phyloP scores from a whole-genome alignment of 2,797 vertebrate genomes.

The Pachyuromys duprasi region DNA sequence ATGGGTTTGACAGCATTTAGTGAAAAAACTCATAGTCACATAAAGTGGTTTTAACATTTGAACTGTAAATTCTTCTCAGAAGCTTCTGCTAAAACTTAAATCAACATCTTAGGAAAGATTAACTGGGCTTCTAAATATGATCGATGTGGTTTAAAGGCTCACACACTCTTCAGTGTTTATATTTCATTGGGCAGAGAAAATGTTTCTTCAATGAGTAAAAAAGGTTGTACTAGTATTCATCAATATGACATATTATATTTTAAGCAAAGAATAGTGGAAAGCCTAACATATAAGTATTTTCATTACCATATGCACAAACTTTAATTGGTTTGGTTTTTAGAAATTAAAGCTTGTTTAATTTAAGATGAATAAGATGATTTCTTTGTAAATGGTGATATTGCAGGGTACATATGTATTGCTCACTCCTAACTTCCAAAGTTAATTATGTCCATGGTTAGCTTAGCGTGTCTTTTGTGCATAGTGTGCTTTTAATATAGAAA shows the following conservation, averaged over 20 bases:
- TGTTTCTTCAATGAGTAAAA: background rate
- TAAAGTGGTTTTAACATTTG: background rate
- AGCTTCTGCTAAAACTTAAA: background rate
- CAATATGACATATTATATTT: background rate
- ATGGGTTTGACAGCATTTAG: background rate
- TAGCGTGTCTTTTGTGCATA: background rate
- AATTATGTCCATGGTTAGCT: background rate
- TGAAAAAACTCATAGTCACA: background rate
- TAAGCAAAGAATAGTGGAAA: background rate
- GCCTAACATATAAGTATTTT: constrained; percentile 5
- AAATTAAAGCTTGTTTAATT: background rate
- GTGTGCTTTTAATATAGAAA: constrained; percentile 6
- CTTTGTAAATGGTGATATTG: constrained; percentile 29
- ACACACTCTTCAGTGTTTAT: background rate
- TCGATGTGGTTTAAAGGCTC: background rate
- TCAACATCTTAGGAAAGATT: background rate
- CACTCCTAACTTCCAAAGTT: constrained; percentile 4
- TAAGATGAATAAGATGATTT: background rate
- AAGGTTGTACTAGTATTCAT: background rate
- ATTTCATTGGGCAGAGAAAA: constrained; percentile 18
- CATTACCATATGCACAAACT: background rate
- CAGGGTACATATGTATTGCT: background rate
- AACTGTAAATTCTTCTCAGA: constrained; percentile 36
- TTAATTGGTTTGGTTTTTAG: constrained; percentile 8
- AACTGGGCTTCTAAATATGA: background rate